These are phyloP conservation scores for Pachyseris speciosa DNA, from an alignment of 64 coral and sea anemone species.

Conservation along the genomic window DNA sequence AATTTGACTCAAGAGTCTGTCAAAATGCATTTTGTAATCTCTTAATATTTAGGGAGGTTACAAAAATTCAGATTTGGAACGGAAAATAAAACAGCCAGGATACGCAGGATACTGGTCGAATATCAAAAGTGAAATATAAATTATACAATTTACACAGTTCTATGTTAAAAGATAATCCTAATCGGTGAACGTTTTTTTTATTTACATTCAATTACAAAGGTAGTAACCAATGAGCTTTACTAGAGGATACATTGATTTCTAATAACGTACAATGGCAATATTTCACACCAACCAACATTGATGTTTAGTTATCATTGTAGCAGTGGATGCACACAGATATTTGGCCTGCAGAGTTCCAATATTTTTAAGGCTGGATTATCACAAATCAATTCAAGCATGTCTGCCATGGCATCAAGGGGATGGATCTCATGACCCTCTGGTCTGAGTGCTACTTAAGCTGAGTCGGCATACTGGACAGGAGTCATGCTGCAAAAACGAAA, in stretches of 20 bases:
- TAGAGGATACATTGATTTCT: background rate
- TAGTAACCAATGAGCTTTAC: background rate
- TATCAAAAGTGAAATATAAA: background rate
- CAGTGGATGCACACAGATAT: too few species aligned
- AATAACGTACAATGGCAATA: background rate
- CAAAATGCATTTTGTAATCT: too few species aligned
- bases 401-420: background rate
- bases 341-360: background rate
- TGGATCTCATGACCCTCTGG: slow-evolving; percentile 20
- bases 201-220: slow-evolving; percentile 40
- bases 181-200: slow-evolving; percentile 6
- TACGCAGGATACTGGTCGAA: too few species aligned
- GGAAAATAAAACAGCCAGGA: too few species aligned
- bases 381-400: background rate
- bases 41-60: too few species aligned
- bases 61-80: too few species aligned
- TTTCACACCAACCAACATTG: slow-evolving; percentile 11
- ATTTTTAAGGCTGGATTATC: background rate
- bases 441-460: slow-evolving; percentile 43
- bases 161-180: slow-evolving; percentile 21
- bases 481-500: slow-evolving; percentile 54
- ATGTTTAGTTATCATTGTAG: background rate
- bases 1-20: too few species aligned
- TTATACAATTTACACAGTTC: slow-evolving; percentile 1
- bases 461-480: slow-evolving; percentile 65